Conservation (phyloP, 2,888 invertebrate species). For the Agonopterix subpropinquella region DNA sequence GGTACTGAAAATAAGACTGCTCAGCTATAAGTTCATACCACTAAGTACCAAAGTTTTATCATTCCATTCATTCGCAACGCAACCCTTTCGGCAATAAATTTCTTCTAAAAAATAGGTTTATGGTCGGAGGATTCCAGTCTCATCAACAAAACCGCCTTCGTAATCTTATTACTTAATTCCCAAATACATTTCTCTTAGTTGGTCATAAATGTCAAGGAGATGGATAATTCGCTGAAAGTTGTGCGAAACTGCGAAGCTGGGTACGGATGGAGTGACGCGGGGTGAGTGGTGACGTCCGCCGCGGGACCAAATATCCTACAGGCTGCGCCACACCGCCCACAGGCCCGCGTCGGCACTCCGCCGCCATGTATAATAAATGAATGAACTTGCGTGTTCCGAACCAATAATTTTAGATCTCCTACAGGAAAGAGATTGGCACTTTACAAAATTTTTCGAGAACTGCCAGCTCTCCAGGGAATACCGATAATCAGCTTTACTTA, state of each 20-base stretch:
- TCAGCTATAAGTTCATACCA: no score
- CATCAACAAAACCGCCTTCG: constrained; percentile 54
- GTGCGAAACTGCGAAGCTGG: constrained; percentile 30
- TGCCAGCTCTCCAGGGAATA: constrained; percentile 50
- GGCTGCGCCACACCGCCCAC: not conserved
- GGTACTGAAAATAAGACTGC: no score
- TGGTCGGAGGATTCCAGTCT: constrained; percentile 44
- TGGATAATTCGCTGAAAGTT: constrained; percentile 53
- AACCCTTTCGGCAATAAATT: constrained; percentile 58
- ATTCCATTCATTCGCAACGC: constrained; percentile 12
- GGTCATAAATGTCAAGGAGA: constrained; percentile 55
- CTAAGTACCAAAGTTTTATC: no score
- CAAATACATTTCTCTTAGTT: constrained; percentile 58
- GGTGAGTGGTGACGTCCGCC: not conserved
- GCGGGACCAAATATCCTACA: not conserved
- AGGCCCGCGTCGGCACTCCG: not conserved
- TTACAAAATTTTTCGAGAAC: constrained; percentile 56
- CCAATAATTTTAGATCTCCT: constrained; percentile 52
- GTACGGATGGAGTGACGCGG: constrained; percentile 20
- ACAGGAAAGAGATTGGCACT: constrained; percentile 60
- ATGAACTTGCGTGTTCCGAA: constrained; percentile 44
- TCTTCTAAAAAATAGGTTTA: constrained; percentile 56
- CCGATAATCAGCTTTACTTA: constrained; percentile 72
- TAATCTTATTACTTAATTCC: constrained; percentile 62
- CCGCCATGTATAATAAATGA: constrained; percentile 55